A percentile compares a stretch with the other conserved stretches of the same genome.
Conservation (phyloP, 2,113 vertebrate species). For the Erinaceus europaeus region DNA sequence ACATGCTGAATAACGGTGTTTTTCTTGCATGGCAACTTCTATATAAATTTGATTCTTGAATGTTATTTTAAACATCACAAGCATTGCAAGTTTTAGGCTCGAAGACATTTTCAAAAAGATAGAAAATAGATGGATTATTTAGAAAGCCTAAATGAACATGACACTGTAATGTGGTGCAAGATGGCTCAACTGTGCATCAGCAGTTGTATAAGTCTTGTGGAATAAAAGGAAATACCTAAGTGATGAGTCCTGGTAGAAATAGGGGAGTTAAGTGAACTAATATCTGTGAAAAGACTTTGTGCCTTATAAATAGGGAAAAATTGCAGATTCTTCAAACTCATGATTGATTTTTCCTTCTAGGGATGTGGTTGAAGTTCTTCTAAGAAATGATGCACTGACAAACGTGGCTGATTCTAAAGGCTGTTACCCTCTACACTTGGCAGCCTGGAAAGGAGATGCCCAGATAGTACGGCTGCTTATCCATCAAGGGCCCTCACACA, state of each 20-base stretch:
- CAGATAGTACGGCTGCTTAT: slow-evolving; percentile 95
- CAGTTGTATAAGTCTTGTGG: not conserved
- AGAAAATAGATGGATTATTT: not conserved
- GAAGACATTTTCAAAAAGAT: not conserved
- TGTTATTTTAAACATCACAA: slow-evolving; percentile 4
- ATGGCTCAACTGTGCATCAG: not conserved
- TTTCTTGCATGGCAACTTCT: not conserved
- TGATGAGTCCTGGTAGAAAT: not conserved
- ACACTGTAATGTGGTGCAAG: not conserved
- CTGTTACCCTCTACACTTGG: slow-evolving; percentile 97
- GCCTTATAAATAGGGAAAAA: not conserved
- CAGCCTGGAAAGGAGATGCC: slow-evolving; percentile 97
- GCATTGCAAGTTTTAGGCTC: not conserved
- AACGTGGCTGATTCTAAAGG: slow-evolving; percentile 98
- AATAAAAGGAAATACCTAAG: not conserved
- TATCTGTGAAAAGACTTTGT: not conserved
- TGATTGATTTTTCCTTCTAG: slow-evolving; percentile 79
- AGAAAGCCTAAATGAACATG: not conserved
- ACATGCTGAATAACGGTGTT: not conserved
- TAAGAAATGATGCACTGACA: slow-evolving; percentile 95
- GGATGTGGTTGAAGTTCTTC: slow-evolving; percentile 93
- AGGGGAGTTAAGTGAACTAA: not conserved
- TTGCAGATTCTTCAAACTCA: slow-evolving; percentile 12
- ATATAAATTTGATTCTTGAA: not conserved
- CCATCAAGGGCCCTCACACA: slow-evolving; percentile 95